Percentiles rank a stretch among this genome's conserved stretches.
Evolutionary conservation across 2,113 vertebrate species (phyloP).

Genomic region (Alethe castanea): DNA sequence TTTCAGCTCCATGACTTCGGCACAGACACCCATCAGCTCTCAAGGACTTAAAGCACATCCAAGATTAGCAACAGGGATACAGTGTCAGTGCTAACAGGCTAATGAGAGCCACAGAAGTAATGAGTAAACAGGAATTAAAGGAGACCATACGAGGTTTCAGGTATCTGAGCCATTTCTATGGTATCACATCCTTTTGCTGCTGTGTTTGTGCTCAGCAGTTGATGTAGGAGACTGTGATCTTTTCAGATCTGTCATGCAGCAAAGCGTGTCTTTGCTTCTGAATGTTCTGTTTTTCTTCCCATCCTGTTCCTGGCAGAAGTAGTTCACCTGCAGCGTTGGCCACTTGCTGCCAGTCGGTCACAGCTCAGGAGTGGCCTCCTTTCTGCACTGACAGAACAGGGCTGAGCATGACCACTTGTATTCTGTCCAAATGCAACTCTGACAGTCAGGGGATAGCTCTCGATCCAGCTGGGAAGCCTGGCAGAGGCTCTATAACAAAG

Average conservation of each 20-base stretch:
- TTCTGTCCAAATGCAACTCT: neutral
- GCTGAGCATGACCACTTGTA: neutral
- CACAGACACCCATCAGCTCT: neutral
- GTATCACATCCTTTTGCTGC: neutral
- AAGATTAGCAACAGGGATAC: neutral
- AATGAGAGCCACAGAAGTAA: neutral
- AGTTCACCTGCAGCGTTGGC: neutral
- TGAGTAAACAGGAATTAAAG: neutral
- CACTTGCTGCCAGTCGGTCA: accelerated
- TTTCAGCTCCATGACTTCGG: neutral
- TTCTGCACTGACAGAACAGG: neutral
- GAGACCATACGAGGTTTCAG: neutral
- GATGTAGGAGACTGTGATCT: neutral
- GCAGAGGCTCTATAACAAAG: neutral
- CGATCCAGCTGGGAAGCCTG: neutral
- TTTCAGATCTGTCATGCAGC: neutral
- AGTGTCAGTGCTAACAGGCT: neutral
- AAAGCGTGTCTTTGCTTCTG: neutral
- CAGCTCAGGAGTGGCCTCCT: neutral
- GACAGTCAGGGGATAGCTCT: neutral
- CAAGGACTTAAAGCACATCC: neutral
- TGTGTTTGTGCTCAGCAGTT: neutral
- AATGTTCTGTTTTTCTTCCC: neutral
- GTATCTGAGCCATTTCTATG: neutral
- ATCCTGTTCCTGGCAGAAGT: neutral